These are phyloP conservation scores for Melinopterus prodromus DNA, from an alignment of 2,888 invertebrate species.

Conservation along the genomic window DNA sequence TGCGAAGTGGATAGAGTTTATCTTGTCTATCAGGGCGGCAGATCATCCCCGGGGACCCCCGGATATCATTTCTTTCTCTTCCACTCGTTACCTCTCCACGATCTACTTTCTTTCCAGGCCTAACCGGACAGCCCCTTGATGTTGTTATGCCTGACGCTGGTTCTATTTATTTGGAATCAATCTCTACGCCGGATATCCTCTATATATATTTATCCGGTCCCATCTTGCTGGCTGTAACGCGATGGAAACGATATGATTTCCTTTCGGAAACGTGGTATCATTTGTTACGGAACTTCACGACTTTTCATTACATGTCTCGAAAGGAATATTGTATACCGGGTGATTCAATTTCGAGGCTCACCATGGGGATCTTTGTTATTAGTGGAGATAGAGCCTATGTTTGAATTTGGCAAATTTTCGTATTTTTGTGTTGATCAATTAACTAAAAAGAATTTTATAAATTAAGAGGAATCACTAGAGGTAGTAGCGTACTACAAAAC, in stretches of 20 bases:
- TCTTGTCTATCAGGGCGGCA: not conserved
- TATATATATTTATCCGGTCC: not conserved
- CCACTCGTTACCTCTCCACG: not conserved
- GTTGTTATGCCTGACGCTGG: not conserved
- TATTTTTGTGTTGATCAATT: no score
- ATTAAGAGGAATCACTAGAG: no score
- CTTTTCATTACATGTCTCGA: no score
- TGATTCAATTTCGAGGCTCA: no score
- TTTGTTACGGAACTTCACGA: not conserved
- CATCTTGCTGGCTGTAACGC: not conserved
- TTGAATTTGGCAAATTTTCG: no score
- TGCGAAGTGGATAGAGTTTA: not conserved
- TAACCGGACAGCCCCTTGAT: not conserved
- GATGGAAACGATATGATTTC: not conserved
- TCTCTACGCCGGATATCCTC: not conserved
- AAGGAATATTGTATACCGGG: no score
- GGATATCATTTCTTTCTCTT: conserved; percentile 4
- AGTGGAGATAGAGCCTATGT: no score
- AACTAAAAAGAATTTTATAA: no score
- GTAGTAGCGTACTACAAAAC: no score
- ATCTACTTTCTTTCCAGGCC: not conserved
- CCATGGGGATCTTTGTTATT: no score
- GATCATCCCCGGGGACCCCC: not conserved
- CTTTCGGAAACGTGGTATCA: not conserved
- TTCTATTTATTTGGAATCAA: not conserved